These are phyloP conservation scores for Ailurus styani DNA, from an alignment of 2,113 vertebrate species.

Conservation along the genomic window DNA sequence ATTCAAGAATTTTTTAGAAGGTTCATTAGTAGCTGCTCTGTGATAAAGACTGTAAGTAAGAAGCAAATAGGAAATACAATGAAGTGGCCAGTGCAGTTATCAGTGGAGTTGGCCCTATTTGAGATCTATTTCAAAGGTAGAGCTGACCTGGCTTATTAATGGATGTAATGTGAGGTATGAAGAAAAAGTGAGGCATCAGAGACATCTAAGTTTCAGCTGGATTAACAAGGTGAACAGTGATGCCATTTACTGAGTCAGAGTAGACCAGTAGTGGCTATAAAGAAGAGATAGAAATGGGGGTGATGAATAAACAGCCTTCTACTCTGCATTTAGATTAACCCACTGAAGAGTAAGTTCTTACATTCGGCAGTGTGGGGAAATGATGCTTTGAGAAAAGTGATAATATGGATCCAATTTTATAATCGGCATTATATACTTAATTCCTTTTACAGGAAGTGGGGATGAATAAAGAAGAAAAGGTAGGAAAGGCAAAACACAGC, in stretches of 20 bases:
- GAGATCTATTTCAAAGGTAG: neutral
- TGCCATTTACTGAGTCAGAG: neutral
- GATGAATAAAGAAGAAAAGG: slow-evolving; percentile 19
- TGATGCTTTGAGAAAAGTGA: slow-evolving; percentile 33
- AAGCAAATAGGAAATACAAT: neutral
- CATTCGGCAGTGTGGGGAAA: slow-evolving; percentile 39
- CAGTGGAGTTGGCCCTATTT: neutral
- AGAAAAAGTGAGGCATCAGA: neutral
- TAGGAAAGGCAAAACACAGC: neutral
- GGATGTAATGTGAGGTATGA: neutral
- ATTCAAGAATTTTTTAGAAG: neutral
- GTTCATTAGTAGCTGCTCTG: neutral
- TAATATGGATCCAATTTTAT: neutral
- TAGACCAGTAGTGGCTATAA: neutral
- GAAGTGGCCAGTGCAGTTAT: neutral
- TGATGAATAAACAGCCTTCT: slow-evolving; percentile 70
- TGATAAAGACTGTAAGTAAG: neutral
- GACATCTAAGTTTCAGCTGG: neutral
- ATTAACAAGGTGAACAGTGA: neutral
- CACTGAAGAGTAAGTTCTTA: slow-evolving; percentile 46
- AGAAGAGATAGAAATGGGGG: neutral
- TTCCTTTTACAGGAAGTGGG: slow-evolving; percentile 33
- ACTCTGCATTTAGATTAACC: slow-evolving; percentile 74
- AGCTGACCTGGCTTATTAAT: neutral
- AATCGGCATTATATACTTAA: slow-evolving; percentile 38